phyloP scores from a whole-genome alignment of 1,140 invertebrate species.

The Gerris buenoi region DNA sequence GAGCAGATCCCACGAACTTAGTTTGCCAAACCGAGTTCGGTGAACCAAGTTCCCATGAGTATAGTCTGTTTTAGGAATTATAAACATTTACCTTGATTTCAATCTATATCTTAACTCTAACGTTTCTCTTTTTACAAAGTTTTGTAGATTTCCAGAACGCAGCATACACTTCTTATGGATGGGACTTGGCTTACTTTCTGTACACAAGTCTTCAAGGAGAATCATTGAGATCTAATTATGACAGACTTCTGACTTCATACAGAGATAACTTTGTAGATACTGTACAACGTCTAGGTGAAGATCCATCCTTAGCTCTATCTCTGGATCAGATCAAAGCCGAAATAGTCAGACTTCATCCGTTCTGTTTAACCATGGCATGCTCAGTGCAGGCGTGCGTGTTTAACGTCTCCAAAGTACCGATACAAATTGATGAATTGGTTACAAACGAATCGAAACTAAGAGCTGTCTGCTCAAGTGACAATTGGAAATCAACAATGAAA shows the following conservation, averaged over 20 bases:
- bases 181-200: neutral
- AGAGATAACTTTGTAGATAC: neutral
- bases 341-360: neutral
- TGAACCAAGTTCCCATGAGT: too few species aligned
- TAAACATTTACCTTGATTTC: too few species aligned
- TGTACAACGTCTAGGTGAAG: neutral
- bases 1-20: too few species aligned
- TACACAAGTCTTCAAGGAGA: neutral
- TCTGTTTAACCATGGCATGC: neutral
- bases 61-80: too few species aligned
- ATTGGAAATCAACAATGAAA: neutral
- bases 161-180: neutral
- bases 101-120: too few species aligned
- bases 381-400: neutral
- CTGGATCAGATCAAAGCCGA: neutral
- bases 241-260: neutral
- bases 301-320: neutral
- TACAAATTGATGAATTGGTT: neutral
- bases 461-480: neutral
- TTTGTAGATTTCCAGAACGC: neutral
- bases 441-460: neutral
- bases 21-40: too few species aligned
- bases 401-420: neutral
- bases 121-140: too few species aligned
- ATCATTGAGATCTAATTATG: neutral